These are phyloP conservation scores for Platichthys stellatus DNA, from an alignment of 2,113 vertebrate genomes.

Conservation along the genomic window DNA sequence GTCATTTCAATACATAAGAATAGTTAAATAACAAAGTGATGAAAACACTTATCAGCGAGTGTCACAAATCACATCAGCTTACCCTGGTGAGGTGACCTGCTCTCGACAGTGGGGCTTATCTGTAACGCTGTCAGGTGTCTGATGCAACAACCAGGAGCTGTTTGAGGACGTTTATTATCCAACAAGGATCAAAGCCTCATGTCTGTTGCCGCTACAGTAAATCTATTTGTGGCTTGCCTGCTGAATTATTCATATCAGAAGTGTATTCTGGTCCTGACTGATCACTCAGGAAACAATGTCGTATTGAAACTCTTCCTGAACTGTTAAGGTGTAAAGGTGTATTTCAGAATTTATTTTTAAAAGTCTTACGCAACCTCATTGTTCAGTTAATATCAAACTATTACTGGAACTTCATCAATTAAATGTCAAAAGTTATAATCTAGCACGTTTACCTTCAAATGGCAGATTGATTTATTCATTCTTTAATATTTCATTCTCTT, in stretches of 20 bases:
- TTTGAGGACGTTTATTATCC: conserved; percentile 42
- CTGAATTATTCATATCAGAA: conserved; percentile 61
- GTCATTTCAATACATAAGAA: neutral
- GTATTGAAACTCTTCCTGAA: conserved; percentile 10
- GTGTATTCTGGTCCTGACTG: conserved; percentile 51
- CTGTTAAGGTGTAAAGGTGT: neutral
- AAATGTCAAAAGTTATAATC: neutral
- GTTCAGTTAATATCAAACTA: neutral
- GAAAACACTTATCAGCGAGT: neutral
- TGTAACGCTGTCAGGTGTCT: conserved; percentile 22
- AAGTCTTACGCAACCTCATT: neutral
- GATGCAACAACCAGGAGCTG: conserved; percentile 28
- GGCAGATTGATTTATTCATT: neutral
- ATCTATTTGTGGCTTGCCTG: conserved; percentile 61
- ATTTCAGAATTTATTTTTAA: conserved; percentile 5
- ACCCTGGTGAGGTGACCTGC: conserved; percentile 24
- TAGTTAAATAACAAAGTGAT: neutral
- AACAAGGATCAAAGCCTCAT: conserved; percentile 55
- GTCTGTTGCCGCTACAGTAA: conserved; percentile 47
- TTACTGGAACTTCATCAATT: neutral
- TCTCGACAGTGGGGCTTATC: conserved; percentile 9
- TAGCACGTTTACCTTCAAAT: neutral
- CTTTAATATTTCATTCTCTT: neutral
- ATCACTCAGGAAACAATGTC: conserved; percentile 41
- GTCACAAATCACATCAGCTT: conserved; percentile 6